Base-by-base conservation (phyloP, 2,888 invertebrate species). In the Heliconius charithonia region DNA sequence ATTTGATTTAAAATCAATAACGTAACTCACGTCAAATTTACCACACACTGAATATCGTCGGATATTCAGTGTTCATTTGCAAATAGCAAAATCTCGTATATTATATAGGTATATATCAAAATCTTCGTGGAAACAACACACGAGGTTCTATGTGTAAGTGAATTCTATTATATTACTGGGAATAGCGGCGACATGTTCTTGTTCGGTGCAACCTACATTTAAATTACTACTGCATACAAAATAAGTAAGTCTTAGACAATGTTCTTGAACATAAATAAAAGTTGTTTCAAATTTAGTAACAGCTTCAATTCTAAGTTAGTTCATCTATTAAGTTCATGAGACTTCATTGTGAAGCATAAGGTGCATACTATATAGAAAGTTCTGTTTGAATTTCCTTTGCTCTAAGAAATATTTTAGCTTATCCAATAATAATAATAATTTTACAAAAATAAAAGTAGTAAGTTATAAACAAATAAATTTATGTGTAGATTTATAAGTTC, bases 131-230 rank as follows among this genome's bases (percentile, higher is more conserved):
- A 72, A 73, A 70, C 63, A 73, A 73, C 72, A 66, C 41, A 77
- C 71, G 65, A 71, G 32, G 72, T 19, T 59, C 77, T 66, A 73
- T 56, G n/a, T 73, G 59, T 65, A 73, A 51, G 66, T 72, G 66
- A 77, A 77, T 77, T 77, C 77, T 77, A 77, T 77, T n/a, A n/a
- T n/a, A n/a, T n/a, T 77, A 77, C 77, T 67, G 66, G 29, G 76
- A 59, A 59, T 59, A 76, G 76, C 41, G 56, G 76, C 65, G 72
- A 71, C 67, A 72, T 76, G 67, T 69, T 73, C 76, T 76, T 69
- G 71, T 62, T 75, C 78, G n/a, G 22, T 71, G 71, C 76, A 72
- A 71, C 67, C 76, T 71, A 72, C 76, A 79, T 76, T 76, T 76
- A 79, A 76, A 76, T 79, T 69, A 73, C 76, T 73, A 62, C 62